These are phyloP conservation scores for Malurus alboscapulatus DNA, from an alignment of 2,113 vertebrate genomes.

Conservation along the genomic window DNA sequence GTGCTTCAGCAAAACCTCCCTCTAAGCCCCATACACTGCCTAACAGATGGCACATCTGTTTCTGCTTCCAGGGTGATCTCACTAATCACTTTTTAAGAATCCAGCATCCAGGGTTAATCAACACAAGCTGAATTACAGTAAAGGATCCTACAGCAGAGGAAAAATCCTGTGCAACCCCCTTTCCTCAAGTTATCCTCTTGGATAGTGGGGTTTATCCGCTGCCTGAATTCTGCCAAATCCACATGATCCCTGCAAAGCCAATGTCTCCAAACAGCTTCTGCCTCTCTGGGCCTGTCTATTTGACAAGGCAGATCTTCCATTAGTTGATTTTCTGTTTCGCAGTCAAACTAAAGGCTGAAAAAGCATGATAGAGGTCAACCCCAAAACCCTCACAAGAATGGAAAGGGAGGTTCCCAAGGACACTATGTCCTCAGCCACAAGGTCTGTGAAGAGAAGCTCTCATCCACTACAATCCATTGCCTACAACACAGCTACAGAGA, in stretches of 20 bases:
- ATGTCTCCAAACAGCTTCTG: not conserved
- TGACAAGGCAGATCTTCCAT: not conserved
- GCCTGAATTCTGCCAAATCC: conserved; percentile 1
- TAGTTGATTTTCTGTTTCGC: not conserved
- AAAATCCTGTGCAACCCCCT: not conserved
- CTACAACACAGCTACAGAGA: not conserved
- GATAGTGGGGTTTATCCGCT: not conserved
- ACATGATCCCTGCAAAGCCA: not conserved
- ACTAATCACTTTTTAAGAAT: conserved; percentile 61
- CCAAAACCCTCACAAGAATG: not conserved
- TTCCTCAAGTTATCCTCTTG: not conserved
- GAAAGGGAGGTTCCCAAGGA: not conserved
- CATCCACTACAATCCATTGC: not conserved
- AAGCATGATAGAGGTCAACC: not conserved
- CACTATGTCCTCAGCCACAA: not conserved
- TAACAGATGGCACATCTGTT: conserved; percentile 60
- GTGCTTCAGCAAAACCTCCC: not conserved
- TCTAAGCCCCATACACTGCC: not conserved
- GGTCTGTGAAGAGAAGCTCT: not conserved
- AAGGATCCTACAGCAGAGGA: not conserved
- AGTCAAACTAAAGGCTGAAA: not conserved
- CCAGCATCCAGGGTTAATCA: conserved; percentile 50
- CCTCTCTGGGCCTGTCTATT: not conserved
- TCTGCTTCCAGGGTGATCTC: conserved; percentile 43
- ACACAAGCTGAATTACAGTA: conserved; percentile 23